These are phyloP conservation scores for Halictus quadricinctus DNA, from an alignment of 2,888 invertebrate species.

Conservation along the genomic window DNA sequence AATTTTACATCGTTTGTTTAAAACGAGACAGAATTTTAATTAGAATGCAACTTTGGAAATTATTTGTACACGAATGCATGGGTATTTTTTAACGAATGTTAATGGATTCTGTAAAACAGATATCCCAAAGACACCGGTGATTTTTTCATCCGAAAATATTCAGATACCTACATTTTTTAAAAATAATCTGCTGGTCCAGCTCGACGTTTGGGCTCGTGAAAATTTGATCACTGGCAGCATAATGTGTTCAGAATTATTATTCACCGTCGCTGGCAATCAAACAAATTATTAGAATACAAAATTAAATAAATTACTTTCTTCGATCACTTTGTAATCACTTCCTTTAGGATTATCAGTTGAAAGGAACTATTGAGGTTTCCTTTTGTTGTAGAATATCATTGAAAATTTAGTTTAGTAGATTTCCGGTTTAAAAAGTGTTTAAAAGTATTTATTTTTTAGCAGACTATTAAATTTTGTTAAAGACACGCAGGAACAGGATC, in stretches of 20 bases:
- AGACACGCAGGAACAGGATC: not conserved
- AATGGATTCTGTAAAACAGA: too few relatives aligned
- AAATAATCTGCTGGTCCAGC: not conserved
- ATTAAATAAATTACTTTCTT: too few relatives aligned
- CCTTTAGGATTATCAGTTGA: not conserved
- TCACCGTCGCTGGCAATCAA: not conserved
- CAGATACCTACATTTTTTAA: too few relatives aligned
- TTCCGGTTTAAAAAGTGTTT: not conserved
- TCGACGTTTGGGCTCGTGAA: not conserved
- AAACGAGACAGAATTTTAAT: too few relatives aligned
- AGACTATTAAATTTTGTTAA: not conserved
- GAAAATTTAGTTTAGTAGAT: not conserved
- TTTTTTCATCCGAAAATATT: too few relatives aligned
- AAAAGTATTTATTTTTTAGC: too few relatives aligned
- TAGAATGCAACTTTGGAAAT: too few relatives aligned
- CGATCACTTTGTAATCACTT: not conserved
- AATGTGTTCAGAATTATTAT: not conserved
- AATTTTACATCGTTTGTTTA: too few relatives aligned
- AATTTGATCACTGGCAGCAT: too few relatives aligned
- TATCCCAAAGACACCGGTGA: too few relatives aligned
- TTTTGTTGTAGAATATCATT: not conserved
- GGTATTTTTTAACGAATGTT: too few relatives aligned
- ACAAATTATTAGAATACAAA: not conserved
- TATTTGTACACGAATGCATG: too few relatives aligned
- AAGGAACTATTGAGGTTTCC: not conserved